Evolutionary conservation across 2,797 vertebrate genomes (phyloP).

Genomic region (Spinus pinus): DNA sequence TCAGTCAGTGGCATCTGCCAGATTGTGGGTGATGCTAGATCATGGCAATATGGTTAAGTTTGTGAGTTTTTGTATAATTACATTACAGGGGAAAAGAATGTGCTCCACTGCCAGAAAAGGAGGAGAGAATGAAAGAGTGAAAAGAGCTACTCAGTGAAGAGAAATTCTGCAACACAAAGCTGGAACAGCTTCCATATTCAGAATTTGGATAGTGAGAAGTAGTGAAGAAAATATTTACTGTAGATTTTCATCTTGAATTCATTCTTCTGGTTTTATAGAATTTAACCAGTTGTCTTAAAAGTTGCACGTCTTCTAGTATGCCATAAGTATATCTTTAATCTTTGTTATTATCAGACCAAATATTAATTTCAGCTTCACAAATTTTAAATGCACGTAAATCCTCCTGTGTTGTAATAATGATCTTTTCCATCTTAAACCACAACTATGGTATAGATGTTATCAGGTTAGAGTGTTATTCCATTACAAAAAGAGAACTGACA

Average conservation of each 20-base stretch:
- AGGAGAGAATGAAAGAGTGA: background rate
- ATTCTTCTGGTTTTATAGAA: background rate
- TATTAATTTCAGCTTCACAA: background rate
- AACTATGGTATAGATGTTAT: background rate
- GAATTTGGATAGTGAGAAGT: background rate
- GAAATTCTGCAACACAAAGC: background rate
- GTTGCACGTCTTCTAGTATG: background rate
- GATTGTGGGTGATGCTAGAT: conserved; percentile 41
- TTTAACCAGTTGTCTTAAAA: background rate
- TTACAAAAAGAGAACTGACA: background rate
- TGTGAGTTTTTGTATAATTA: conserved; percentile 32
- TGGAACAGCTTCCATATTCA: background rate
- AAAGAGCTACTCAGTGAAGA: background rate
- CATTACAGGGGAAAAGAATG: background rate
- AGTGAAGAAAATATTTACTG: fast-evolving
- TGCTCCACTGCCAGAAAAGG: background rate
- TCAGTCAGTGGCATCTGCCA: conserved; percentile 36
- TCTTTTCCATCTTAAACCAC: background rate
- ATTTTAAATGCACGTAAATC: background rate
- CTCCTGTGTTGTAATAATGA: background rate
- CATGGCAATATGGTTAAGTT: conserved; percentile 22
- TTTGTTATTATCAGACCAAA: background rate
- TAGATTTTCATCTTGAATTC: background rate
- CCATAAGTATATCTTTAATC: background rate
- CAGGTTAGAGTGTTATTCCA: background rate